A percentile compares a stretch with the other conserved stretches of the same genome.
Evolutionary conservation across 2,888 invertebrate species (phyloP).

Genomic region (Andrena fulva): DNA sequence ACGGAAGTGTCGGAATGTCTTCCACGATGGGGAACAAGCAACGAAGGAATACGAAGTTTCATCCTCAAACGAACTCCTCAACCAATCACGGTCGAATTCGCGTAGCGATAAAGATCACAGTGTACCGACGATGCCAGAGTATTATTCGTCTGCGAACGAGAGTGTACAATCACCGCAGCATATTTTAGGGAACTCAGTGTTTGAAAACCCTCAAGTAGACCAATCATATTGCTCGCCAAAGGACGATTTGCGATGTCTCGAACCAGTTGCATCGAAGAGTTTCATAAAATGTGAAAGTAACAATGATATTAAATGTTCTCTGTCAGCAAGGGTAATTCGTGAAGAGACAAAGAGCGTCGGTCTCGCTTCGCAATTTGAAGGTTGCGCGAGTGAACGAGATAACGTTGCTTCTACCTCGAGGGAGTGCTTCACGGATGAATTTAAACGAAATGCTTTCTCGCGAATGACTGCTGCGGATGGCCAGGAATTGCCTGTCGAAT

Average conservation of each 20-base stretch:
- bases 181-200: too few relatives aligned
- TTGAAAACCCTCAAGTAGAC: too few relatives aligned
- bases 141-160: too few relatives aligned
- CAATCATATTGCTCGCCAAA: too few relatives aligned
- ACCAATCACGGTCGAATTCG: too few relatives aligned
- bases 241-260: too few relatives aligned
- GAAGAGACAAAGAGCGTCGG: background rate
- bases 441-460: background rate
- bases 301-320: background rate
- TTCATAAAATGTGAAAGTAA: too few relatives aligned
- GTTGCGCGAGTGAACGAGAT: background rate
- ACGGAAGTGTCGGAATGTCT: background rate
- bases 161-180: too few relatives aligned
- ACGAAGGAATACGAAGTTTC: background rate
- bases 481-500: background rate
- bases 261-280: too few relatives aligned
- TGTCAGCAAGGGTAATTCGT: background rate
- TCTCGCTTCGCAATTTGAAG: background rate
- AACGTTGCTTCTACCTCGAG: background rate
- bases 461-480: background rate
- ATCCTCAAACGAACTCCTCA: too few relatives aligned
- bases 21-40: background rate
- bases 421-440: background rate
- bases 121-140: too few relatives aligned
- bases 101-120: too few relatives aligned